A percentile compares a stretch with the other conserved stretches of the same genome.
Evolutionary conservation across 37 sponge, comb jelly and placozoan genomes (phyloP).

Genomic region (Beroe forskalii): DNA sequence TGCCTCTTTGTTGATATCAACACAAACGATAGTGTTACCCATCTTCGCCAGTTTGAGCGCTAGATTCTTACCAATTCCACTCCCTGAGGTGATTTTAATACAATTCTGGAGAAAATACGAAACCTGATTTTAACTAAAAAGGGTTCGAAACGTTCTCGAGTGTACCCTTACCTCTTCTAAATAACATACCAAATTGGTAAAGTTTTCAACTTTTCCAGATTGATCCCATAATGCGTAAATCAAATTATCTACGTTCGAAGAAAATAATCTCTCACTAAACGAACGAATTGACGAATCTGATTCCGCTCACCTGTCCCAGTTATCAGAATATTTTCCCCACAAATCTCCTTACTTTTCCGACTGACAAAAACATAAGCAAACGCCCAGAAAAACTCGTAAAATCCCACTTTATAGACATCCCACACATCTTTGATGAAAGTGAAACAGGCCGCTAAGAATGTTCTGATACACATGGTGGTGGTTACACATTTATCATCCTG

Average conservation of each 20-base stretch:
- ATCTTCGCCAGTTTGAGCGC: conserved; percentile 9
- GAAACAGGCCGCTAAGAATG: conserved; percentile 46
- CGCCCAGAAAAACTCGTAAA: conserved; percentile 63
- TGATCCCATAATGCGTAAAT: no score
- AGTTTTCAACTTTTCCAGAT: no score
- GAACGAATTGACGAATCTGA: no score
- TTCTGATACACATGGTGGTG: conserved; percentile 36
- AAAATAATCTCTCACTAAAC: no score
- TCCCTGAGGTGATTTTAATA: no score
- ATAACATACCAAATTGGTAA: no score
- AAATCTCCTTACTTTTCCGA: conserved; percentile 10
- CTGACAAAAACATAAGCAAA: conserved; percentile 43
- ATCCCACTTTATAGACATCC: conserved; percentile 5
- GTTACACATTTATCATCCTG: no score
- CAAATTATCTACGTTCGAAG: no score
- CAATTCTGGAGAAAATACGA: no score
- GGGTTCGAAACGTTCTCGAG: no score
- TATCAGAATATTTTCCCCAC: conserved; percentile 36
- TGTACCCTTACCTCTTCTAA: no score
- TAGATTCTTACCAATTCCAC: conserved; percentile 46
- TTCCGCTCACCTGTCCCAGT: conserved; percentile 51
- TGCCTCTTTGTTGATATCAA: conserved; percentile 51
- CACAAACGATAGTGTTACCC: conserved; percentile 43
- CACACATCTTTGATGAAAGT: conserved; percentile 51
- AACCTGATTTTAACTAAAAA: no score